Base-by-base conservation (phyloP, 2,888 invertebrate genomes). In the Leucophenga maculata region DNA sequence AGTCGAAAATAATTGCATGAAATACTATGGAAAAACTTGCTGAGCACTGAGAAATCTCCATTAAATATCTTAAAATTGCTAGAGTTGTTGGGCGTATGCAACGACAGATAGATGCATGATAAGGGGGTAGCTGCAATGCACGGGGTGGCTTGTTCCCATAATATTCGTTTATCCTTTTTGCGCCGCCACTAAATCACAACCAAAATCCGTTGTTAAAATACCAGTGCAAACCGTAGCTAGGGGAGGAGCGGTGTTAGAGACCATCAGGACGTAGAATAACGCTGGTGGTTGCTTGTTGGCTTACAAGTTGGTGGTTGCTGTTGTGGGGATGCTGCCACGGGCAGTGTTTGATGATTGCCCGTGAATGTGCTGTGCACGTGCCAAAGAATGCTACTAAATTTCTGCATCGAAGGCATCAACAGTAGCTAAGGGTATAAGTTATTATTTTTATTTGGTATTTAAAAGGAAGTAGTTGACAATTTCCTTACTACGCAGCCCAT, bases 131-230 rank as follows among this genome's bases (percentile, higher is more conserved):
- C 48, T 57, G 64, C 64, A 0, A 6, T n/a, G 32, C 31, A 26
- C 13, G 32, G 59, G 59, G 59, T 31, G 32, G n/a, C 32, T 3
- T 16, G n/a, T 50, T 50, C n/a, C n/a, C 59, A 59, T 59, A 59
- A 59, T 60, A 68, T 70, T 72, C 72, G 59, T 59, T 57, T 55
- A 57, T 68, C 69, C 72, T 62, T 68, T 76, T 60, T 78, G 71
- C 73, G 78, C 79, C 73, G 78, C 79, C 83, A 83, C 80, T 83
- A 84, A 83, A 83, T 83, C 82, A 83, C 83, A 83, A 80, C 82
- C 79, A 75, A 83, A 84, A 84, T 85, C 82, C 80, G 82, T 76
- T 82, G 85, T 82, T 80, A 81, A 79, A 84, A 81, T 82, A 82
- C 75, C 74, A 72, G 72, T 70, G 74, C 67, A 57, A 57, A 22